These are phyloP conservation scores for Rhodeus uyekii DNA, from an alignment of 2,797 vertebrate genomes.

Conservation along the genomic window DNA sequence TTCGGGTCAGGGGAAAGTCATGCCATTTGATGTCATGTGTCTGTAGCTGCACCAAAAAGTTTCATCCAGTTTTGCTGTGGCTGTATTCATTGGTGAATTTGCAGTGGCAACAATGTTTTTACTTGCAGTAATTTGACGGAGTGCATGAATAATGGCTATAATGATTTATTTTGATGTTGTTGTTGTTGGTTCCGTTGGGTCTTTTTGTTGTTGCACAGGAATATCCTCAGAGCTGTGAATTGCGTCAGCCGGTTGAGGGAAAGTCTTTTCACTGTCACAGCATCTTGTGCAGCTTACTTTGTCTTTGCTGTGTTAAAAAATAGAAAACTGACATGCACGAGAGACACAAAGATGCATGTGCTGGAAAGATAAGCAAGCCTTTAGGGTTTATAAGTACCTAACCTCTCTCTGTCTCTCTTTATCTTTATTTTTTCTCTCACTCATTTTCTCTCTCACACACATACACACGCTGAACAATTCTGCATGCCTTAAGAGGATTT, in stretches of 20 bases:
- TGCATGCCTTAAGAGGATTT: slow-evolving; percentile 87
- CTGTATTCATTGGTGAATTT: slow-evolving; percentile 1
- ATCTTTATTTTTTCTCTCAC: slow-evolving; percentile 45
- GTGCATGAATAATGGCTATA: slow-evolving; percentile 1
- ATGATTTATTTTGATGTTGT: slow-evolving; percentile 24
- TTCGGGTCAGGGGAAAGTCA: background rate
- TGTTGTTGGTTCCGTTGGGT: slow-evolving; percentile 25
- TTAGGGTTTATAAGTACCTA: slow-evolving; percentile 84
- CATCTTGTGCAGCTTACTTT: slow-evolving; percentile 78
- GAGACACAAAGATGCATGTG: slow-evolving; percentile 84
- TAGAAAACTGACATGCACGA: slow-evolving; percentile 69
- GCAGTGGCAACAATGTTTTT: background rate
- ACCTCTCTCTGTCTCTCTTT: slow-evolving; percentile 68
- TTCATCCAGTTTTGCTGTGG: background rate
- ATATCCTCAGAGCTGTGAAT: slow-evolving; percentile 39
- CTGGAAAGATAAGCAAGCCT: slow-evolving; percentile 78
- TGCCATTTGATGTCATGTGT: background rate
- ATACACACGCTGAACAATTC: slow-evolving; percentile 76
- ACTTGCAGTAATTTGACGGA: background rate
- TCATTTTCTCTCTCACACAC: slow-evolving; percentile 47
- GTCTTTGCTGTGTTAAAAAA: slow-evolving; percentile 77
- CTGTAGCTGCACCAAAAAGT: background rate
- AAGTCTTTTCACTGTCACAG: slow-evolving; percentile 76
- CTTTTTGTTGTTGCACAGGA: slow-evolving; percentile 33
- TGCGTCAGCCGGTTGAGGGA: slow-evolving; percentile 60